Percentiles rank a stretch among this genome's conserved stretches.
Evolutionary conservation across 1,140 invertebrate genomes (phyloP).

Genomic region (Drosophila tropicalis): DNA sequence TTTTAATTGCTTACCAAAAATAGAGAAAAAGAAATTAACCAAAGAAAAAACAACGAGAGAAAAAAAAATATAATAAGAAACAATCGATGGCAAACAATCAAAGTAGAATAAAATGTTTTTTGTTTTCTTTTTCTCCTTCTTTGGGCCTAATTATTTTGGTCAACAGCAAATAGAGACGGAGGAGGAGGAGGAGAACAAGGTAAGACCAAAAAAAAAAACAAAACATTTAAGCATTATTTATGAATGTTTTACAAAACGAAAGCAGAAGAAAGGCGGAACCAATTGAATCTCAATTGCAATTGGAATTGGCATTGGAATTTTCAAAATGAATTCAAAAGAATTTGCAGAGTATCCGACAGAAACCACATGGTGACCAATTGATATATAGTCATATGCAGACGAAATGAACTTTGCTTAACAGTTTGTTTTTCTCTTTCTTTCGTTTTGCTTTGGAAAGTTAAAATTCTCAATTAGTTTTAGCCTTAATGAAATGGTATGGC

Average conservation of each 20-base stretch:
- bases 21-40: not conserved
- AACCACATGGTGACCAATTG: not conserved
- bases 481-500: no score
- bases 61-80: not conserved
- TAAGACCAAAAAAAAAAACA: constrained; percentile 1
- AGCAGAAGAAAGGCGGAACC: not conserved
- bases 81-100: not conserved
- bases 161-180: not conserved
- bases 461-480: no score
- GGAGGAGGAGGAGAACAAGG: not conserved
- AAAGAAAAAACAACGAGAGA: not conserved
- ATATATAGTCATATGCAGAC: no score
- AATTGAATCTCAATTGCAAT: not conserved
- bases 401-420: no score
- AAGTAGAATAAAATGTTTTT: constrained; percentile 5
- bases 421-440: no score
- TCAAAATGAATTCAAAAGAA: not conserved
- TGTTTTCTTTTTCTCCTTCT: not conserved
- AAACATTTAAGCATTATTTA: constrained; percentile 1
- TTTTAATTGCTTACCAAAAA: constrained; percentile 49
- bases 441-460: no score
- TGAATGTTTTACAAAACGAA: constrained; percentile 5
- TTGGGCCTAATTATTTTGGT: constrained; percentile 5
- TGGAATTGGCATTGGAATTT: not conserved
- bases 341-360: not conserved